Conservation (phyloP, 2,888 invertebrate species). For the Drosophila helvetica region DNA sequence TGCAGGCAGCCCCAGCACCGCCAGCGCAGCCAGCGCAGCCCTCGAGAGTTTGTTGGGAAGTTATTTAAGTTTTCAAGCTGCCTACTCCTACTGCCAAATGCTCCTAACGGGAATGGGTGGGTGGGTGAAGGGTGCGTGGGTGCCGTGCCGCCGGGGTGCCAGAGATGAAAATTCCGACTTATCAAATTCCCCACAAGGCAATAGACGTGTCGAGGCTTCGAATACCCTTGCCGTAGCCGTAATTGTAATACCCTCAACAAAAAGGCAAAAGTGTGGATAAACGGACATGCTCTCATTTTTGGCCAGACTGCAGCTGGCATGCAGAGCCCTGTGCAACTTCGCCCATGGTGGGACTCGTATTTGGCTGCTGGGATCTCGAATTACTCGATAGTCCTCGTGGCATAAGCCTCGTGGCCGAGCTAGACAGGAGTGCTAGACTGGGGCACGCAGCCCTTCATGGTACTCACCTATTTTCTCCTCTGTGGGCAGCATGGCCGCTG, state of each 20-base stretch:
- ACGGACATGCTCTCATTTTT: background rate
- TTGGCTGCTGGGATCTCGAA: background rate
- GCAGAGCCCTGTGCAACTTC: conserved; percentile 4
- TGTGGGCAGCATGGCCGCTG: conserved; percentile 20
- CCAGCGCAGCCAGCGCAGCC: conserved; percentile 16
- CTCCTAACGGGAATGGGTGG: conserved; percentile 1
- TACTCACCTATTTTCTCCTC: conserved; percentile 82
- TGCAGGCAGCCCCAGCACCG: conserved; percentile 48
- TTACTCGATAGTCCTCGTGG: background rate
- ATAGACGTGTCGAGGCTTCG: background rate
- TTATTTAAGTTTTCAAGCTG: conserved; percentile 66
- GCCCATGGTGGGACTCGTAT: background rate
- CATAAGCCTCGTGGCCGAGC: background rate
- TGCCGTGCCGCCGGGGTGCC: background rate
- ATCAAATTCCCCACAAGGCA: conserved; percentile 60
- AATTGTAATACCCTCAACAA: background rate
- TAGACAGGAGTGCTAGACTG: too few species aligned
- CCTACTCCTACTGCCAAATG: conserved; percentile 31
- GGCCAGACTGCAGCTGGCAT: conserved; percentile 11
- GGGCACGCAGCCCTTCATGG: too few species aligned
- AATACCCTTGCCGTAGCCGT: background rate
- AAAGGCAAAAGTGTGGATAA: background rate
- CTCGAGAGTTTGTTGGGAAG: conserved; percentile 51
- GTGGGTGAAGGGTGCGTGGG: background rate
- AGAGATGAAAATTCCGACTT: conserved; percentile 53